Evolutionary conservation across 2,888 invertebrate species (phyloP), one percentile per base, ranked within the genome.

Genomic region (Steinernema scapterisci): DNA sequence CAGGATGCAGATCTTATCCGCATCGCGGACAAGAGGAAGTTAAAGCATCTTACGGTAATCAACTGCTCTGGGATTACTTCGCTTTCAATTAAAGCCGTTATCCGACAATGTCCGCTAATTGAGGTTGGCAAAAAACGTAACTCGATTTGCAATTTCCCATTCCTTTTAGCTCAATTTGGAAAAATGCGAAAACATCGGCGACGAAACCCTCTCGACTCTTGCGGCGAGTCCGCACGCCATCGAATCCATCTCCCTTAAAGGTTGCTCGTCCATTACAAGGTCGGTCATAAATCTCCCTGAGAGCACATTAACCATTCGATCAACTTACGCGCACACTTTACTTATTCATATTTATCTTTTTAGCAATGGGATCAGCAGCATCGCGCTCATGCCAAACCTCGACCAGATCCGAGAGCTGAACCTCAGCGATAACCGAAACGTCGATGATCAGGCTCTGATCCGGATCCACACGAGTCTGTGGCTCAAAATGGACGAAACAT

Each of bases 351-450:
- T 16, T 23, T 54, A 11, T 25, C 11, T 16, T 63, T 63, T 31
- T 27, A 63, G 63, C 63, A 31, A 13, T 27, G 63, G 63, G 11
- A 16, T 63, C 9, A 25, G 63, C 13, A 31, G 2, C n/a, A 27
- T 63, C 38, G 63, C 31, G 38, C 63, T 63, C n/a, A 63, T 63
- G 63, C 11, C 23, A 63, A 21, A 63, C 38, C 6, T 63, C 38
- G 31, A 63, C 38, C 23, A 63, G 38, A 27, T 63, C 1, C 16
- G 9, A 1, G 75, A 79, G 56, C 19, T 77, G n/a, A 79, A 77
- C 43, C 51, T 77, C 25, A 77, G 79, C 56, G 51, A 75, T 27
- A 79, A 76, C 75, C 76, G 77, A 27, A 77, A 75, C 38, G 76
- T 77, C 38, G 54, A 38, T 16, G 77, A 77, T 56, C 48, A 71